A percentile compares a stretch with the other conserved stretches of the same genome.
Evolutionary conservation across 2,113 vertebrate genomes (phyloP).

Genomic region (Tyto alba): DNA sequence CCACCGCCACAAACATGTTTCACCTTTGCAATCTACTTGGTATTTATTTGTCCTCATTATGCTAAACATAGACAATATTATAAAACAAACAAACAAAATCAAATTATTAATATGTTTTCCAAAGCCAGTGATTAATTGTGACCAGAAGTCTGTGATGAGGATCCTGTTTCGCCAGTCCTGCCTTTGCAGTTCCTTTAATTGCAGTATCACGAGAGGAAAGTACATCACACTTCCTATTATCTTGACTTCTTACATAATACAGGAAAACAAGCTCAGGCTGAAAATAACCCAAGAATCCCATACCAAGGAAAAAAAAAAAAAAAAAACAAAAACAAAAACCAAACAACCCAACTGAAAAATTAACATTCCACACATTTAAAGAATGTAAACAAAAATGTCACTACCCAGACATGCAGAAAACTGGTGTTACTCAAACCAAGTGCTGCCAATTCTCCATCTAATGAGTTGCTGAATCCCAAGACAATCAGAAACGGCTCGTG

Average conservation of each 20-base stretch:
- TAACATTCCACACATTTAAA: constrained; percentile 49
- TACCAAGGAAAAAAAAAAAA: not conserved
- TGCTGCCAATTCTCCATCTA: not conserved
- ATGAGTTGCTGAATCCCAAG: constrained; percentile 11
- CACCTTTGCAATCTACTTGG: not conserved
- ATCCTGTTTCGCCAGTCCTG: not conserved
- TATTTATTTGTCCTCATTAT: not conserved
- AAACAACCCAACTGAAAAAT: not conserved
- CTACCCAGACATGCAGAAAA: constrained; percentile 38
- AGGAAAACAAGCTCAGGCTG: not conserved
- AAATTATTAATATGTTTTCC: not conserved
- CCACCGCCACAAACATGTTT: not conserved
- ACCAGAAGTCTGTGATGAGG: not conserved
- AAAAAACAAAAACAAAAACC: too few species aligned
- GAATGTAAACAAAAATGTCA: constrained; percentile 52
- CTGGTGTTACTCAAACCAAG: constrained; percentile 7
- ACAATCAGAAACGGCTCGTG: not conserved
- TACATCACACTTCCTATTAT: not conserved
- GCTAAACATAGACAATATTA: not conserved
- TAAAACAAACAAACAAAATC: not conserved
- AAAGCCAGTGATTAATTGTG: not conserved
- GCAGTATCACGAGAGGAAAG: not conserved
- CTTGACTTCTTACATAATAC: not conserved
- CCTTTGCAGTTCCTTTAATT: not conserved
- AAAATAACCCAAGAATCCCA: not conserved